phyloP scores from a whole-genome alignment of 2,797 vertebrate species.

The Glyptemys insculpta region DNA sequence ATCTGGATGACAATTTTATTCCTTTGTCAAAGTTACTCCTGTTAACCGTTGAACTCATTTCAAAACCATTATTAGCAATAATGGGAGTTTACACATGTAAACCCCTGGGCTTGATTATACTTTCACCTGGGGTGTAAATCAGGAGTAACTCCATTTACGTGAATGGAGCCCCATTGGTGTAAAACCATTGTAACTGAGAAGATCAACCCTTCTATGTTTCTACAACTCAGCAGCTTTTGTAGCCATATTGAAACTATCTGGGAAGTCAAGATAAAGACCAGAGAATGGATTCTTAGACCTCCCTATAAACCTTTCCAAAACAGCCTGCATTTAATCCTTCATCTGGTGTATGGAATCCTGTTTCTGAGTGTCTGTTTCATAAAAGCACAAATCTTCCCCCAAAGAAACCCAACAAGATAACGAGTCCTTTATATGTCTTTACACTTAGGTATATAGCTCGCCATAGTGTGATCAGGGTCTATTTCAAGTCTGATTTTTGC shows the following conservation, averaged over 20 bases:
- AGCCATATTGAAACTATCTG: background rate
- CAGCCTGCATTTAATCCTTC: background rate
- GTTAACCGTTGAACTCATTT: background rate
- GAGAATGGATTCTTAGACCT: background rate
- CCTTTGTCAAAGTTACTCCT: background rate
- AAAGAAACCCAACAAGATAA: background rate
- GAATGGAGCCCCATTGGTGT: background rate
- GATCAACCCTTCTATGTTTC: background rate
- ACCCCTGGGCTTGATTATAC: background rate
- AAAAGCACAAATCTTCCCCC: background rate
- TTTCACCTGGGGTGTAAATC: background rate
- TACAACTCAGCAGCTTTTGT: background rate
- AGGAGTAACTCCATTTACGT: background rate
- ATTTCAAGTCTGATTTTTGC: background rate
- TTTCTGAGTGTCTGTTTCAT: rapidly evolving
- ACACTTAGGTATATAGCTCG: no score
- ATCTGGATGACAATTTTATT: background rate
- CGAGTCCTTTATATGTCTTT: background rate
- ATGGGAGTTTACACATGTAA: background rate
- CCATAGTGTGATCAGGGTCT: no score
- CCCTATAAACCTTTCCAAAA: background rate
- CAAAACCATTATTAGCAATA: background rate
- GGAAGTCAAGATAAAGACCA: background rate
- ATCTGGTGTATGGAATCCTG: rapidly evolving
- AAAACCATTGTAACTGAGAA: background rate